A percentile compares a stretch with the other conserved stretches of the same genome.
phyloP scores from a whole-genome alignment of 2,113 vertebrate genomes.

The Notiomystis cincta region DNA sequence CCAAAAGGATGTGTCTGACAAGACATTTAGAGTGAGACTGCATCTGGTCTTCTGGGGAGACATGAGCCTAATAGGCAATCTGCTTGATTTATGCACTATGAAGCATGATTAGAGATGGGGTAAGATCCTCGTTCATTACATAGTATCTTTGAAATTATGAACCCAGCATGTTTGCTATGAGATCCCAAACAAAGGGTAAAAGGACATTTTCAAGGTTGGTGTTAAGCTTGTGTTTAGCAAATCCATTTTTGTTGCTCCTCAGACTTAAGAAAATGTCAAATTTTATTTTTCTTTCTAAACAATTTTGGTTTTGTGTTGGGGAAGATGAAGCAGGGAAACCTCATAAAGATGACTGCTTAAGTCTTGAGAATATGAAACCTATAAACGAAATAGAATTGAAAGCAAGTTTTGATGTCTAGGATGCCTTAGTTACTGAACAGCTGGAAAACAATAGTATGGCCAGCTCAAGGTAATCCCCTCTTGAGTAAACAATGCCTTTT shows the following conservation, averaged over 20 bases:
- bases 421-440: no score
- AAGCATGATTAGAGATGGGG: not conserved
- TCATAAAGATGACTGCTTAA: no score
- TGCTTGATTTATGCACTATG: constrained; percentile 42
- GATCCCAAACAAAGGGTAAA: not conserved
- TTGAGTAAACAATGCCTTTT: no score
- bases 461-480: no score
- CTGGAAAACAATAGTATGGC: no score
- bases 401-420: no score
- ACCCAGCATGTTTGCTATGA: not conserved
- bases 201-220: not conserved
- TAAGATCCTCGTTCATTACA: not conserved
- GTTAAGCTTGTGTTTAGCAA: not conserved
- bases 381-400: no score
- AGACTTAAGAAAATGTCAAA: not conserved
- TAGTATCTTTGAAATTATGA: not conserved
- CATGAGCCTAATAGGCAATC: constrained; percentile 21
- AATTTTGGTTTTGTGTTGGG: no score
- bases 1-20: not conserved
- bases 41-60: constrained; percentile 21
- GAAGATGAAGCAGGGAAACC: no score
- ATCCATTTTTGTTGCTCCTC: not conserved
- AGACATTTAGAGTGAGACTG: not conserved
- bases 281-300: not conserved
- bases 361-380: no score